These are phyloP conservation scores for Tethea ocularis DNA, from an alignment of 2,888 invertebrate genomes.

Conservation along the genomic window DNA sequence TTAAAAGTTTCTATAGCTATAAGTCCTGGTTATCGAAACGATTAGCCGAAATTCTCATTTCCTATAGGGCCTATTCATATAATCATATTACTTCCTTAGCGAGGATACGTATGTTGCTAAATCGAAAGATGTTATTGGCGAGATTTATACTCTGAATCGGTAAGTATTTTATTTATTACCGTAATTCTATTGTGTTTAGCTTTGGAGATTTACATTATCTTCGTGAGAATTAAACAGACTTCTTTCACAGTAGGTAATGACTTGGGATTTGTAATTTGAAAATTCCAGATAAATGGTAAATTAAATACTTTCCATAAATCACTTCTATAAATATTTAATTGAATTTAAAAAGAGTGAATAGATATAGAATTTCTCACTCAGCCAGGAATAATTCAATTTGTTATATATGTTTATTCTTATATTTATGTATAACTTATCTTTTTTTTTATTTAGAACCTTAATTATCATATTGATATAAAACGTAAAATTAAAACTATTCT, in stretches of 20 bases:
- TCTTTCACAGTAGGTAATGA: neutral
- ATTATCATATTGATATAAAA: no score
- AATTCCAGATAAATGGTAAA: neutral
- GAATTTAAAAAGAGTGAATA: no score
- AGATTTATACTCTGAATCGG: neutral
- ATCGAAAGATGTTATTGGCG: neutral
- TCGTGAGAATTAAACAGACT: neutral
- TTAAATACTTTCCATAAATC: neutral
- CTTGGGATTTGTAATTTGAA: neutral
- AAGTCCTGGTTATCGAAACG: neutral
- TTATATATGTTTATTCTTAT: no score
- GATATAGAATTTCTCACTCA: no score
- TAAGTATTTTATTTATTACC: neutral
- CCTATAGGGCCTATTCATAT: no score
- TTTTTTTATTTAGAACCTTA: no score
- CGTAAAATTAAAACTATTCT: neutral
- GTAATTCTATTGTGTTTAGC: constrained; percentile 4
- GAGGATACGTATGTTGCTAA: neutral
- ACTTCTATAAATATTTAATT: no score
- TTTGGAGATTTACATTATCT: neutral
- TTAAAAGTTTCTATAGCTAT: neutral
- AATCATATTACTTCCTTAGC: neutral
- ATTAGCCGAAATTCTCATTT: neutral
- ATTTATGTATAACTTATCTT: no score
- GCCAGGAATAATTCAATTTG: no score